These are phyloP conservation scores for Ophion obscuratus DNA, from an alignment of 2,888 invertebrate genomes.

Conservation along the genomic window DNA sequence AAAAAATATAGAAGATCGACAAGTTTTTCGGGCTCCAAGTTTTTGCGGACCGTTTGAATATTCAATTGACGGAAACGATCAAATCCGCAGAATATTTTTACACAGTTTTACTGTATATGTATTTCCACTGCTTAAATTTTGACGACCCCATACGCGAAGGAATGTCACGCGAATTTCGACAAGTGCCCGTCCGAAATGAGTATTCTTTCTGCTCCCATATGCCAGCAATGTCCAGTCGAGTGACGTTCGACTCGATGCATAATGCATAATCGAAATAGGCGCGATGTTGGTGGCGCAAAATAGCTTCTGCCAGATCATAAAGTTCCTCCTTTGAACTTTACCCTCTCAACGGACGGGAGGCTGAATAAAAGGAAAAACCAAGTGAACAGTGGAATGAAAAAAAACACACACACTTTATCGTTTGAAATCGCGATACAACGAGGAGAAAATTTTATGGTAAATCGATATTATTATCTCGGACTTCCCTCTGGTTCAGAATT, in stretches of 20 bases:
- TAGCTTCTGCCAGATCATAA: slow-evolving; percentile 39
- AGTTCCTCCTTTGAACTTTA: slow-evolving; percentile 43
- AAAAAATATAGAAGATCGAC: too few relatives aligned
- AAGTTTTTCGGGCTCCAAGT: too few relatives aligned
- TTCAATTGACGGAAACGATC: too few relatives aligned
- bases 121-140: background rate
- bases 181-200: slow-evolving; percentile 4
- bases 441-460: slow-evolving; percentile 14
- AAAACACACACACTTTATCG: slow-evolving; percentile 29
- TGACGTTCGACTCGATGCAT: slow-evolving; percentile 39
- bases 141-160: background rate
- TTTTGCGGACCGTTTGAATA: too few relatives aligned
- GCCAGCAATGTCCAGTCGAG: slow-evolving; percentile 12
- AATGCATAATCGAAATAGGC: slow-evolving; percentile 44
- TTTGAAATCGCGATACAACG: slow-evolving; percentile 6
- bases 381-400: background rate
- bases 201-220: background rate
- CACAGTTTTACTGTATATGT: too few relatives aligned
- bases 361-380: slow-evolving; percentile 22
- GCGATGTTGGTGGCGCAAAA: slow-evolving; percentile 24
- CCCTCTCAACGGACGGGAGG: slow-evolving; percentile 25
- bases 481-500: slow-evolving; percentile 12
- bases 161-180: slow-evolving; percentile 8
- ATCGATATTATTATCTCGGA: slow-evolving; percentile 14
- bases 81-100: too few relatives aligned